phyloP scores from a whole-genome alignment of 2,888 invertebrate genomes.

The Ochropacha duplaris region DNA sequence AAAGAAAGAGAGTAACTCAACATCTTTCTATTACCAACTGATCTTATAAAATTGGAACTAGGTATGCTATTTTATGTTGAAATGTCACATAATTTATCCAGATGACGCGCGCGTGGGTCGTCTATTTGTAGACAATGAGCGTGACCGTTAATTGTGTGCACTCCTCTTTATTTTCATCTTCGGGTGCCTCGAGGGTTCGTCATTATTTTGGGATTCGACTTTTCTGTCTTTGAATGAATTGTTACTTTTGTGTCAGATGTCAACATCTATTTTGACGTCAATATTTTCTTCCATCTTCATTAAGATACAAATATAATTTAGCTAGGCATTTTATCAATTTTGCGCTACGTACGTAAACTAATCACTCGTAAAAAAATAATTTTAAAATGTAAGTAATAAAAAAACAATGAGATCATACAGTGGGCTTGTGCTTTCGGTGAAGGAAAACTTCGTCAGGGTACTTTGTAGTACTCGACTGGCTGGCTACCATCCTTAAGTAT shows the following conservation, averaged over 20 bases:
- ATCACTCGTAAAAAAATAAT: too few species aligned
- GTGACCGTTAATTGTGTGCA: conserved; percentile 51
- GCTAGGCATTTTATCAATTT: too few species aligned
- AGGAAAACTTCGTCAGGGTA: too few species aligned
- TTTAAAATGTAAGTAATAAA: too few species aligned
- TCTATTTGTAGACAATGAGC: conserved; percentile 49
- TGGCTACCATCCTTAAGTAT: too few species aligned
- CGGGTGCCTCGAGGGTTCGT: conserved; percentile 27
- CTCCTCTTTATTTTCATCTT: conserved; percentile 39
- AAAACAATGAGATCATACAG: too few species aligned
- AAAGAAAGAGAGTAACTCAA: too few species aligned
- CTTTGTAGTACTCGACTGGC: too few species aligned
- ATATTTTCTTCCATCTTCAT: too few species aligned
- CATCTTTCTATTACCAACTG: background rate
- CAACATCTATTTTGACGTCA: background rate
- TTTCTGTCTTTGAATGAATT: conserved; percentile 20
- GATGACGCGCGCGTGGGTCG: conserved; percentile 25
- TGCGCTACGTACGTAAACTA: too few species aligned
- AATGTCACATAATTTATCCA: background rate
- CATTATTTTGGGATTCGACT: conserved; percentile 19
- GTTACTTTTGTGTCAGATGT: conserved; percentile 15
- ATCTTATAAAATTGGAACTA: background rate
- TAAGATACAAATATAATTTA: too few species aligned
- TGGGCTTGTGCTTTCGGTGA: too few species aligned
- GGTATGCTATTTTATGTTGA: background rate